These are phyloP conservation scores for Chloroclystis v-ata DNA, from an alignment of 2,888 invertebrate genomes.

Conservation along the genomic window DNA sequence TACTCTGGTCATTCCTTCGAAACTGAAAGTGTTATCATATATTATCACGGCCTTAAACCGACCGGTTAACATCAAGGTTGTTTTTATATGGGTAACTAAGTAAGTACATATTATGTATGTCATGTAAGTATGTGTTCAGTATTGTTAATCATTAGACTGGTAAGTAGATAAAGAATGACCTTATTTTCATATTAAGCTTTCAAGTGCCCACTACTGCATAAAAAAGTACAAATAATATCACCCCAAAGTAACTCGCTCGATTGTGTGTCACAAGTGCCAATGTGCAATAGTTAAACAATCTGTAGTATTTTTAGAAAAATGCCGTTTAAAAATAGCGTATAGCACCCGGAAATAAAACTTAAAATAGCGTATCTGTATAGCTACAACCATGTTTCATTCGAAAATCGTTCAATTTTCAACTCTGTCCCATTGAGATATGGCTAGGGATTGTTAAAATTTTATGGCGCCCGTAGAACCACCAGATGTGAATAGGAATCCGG, in stretches of 20 bases:
- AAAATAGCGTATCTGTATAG: conserved; percentile 3
- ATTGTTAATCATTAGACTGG: too few species aligned
- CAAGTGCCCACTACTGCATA: too few species aligned
- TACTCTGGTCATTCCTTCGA: too few species aligned
- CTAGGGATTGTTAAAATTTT: neutral
- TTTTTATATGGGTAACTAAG: too few species aligned
- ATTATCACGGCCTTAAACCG: too few species aligned
- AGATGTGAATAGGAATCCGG: conserved; percentile 64
- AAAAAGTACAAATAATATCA: conserved; percentile 57
- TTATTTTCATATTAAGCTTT: too few species aligned
- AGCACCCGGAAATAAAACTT: conserved; percentile 2
- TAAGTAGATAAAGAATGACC: too few species aligned
- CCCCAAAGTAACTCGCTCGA: conserved; percentile 43
- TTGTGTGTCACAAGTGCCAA: conserved; percentile 64
- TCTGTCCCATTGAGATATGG: conserved; percentile 2
- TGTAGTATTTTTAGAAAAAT: conserved; percentile 30
- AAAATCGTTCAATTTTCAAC: conserved; percentile 7
- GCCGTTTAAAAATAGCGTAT: conserved; percentile 25
- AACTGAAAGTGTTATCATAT: too few species aligned
- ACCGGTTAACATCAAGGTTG: too few species aligned
- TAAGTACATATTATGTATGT: too few species aligned
- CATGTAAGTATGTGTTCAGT: too few species aligned
- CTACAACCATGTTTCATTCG: neutral
- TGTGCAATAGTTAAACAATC: conserved; percentile 45
- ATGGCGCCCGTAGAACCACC: conserved; percentile 41